Evolutionary conservation across 2,888 invertebrate species (phyloP).

Genomic region (Reticulitermes lucifugus): DNA sequence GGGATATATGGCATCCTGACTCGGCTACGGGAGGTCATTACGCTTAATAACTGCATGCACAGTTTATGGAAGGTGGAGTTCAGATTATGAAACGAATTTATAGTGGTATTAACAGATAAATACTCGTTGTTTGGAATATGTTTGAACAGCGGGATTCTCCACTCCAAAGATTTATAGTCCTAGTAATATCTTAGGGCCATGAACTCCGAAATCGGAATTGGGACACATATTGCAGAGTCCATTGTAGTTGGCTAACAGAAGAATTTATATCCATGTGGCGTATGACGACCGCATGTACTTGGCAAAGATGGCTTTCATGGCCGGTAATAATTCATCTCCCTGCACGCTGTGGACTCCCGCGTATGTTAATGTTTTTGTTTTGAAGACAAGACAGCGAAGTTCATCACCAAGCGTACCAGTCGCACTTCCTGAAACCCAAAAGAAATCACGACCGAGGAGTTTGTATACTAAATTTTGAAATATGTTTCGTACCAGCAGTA

Average conservation of each 20-base stretch:
- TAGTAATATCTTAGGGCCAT: not conserved
- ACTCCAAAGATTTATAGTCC: not conserved
- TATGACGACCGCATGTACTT: not conserved
- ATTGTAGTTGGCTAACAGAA: not conserved
- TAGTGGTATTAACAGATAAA: not conserved
- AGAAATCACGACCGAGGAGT: too few species aligned
- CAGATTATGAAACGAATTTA: constrained; percentile 2
- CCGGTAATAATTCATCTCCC: not conserved
- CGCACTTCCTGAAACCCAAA: too few species aligned
- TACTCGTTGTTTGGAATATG: not conserved
- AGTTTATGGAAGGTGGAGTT: not conserved
- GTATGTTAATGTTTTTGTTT: too few species aligned
- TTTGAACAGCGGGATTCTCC: not conserved
- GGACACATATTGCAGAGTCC: not conserved
- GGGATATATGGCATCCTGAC: too few species aligned
- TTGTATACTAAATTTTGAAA: too few species aligned
- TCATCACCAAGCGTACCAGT: not conserved
- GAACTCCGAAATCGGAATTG: not conserved
- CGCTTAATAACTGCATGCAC: not conserved
- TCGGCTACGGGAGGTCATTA: too few species aligned
- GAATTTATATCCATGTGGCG: not conserved
- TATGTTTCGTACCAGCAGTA: too few species aligned
- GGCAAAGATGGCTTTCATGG: not conserved
- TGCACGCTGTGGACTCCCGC: too few species aligned
- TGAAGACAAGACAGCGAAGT: not conserved